Percentiles rank a stretch among this genome's conserved stretches.
These are phyloP conservation scores for Andricus grossulariae DNA, from an alignment of 1,140 invertebrate species.

Conservation along the genomic window DNA sequence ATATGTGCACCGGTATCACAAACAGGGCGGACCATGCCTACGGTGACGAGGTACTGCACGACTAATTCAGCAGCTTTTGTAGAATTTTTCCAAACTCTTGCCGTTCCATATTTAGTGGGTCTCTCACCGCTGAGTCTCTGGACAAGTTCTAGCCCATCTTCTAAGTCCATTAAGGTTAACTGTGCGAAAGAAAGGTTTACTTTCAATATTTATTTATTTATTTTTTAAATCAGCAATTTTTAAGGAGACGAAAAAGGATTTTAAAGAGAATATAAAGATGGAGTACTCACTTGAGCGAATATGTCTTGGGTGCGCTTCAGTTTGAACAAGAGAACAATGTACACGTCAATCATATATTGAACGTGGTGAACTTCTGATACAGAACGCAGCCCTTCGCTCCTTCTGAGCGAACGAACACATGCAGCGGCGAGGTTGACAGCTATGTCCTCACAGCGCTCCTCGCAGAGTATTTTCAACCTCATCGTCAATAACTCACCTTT, in stretches of 20 bases:
- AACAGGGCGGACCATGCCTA: conserved; percentile 75
- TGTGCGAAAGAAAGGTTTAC: conserved; percentile 50
- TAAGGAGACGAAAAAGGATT: conserved; percentile 34
- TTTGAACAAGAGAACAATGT: conserved; percentile 77
- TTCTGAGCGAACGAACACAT: conserved; percentile 72
- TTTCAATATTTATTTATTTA: not conserved
- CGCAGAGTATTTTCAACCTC: conserved; percentile 77
- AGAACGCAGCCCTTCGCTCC: conserved; percentile 69
- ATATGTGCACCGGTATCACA: conserved; percentile 74
- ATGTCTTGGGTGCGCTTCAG: conserved; percentile 76
- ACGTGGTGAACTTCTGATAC: conserved; percentile 73
- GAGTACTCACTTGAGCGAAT: conserved; percentile 74
- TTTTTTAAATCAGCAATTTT: not conserved
- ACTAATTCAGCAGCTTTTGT: conserved; percentile 75
- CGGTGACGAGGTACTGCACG: conserved; percentile 75
- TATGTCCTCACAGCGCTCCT: conserved; percentile 77
- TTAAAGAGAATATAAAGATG: conserved; percentile 30
- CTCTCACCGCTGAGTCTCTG: conserved; percentile 73
- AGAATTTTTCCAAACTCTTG: conserved; percentile 75
- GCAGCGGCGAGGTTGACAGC: conserved; percentile 76
- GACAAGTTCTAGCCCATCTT: conserved; percentile 72
- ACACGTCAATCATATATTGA: conserved; percentile 77
- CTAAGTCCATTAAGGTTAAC: conserved; percentile 75
- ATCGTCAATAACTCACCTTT: conserved; percentile 75
- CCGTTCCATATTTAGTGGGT: conserved; percentile 72